Percentiles rank a stretch among this genome's conserved stretches.
Evolutionary conservation across 1,140 invertebrate species (phyloP).

Genomic region (Camponotus vicinus): DNA sequence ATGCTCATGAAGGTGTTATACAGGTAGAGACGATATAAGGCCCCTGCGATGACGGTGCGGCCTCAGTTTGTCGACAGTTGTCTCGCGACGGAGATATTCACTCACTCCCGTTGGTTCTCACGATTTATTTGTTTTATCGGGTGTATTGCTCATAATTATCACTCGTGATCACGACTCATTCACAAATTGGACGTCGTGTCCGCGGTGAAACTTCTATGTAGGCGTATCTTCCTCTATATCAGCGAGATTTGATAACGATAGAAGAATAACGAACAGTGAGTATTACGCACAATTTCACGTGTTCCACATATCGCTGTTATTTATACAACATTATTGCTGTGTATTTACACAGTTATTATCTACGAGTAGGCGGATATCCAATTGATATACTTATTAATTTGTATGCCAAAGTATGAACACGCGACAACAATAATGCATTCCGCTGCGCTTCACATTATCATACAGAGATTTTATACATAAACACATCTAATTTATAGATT

Average conservation of each 20-base stretch:
- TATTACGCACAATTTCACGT: constrained; percentile 8
- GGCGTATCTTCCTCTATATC: not conserved
- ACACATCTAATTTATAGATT: too few species aligned
- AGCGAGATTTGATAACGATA: not conserved
- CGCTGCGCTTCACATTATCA: too few species aligned
- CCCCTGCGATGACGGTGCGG: constrained; percentile 42
- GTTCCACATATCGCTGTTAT: not conserved
- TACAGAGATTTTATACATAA: too few species aligned
- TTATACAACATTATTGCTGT: too few species aligned
- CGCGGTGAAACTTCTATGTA: not conserved
- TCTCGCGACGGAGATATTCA: not conserved
- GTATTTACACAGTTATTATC: too few species aligned
- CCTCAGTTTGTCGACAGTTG: constrained; percentile 67
- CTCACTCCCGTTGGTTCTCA: not conserved
- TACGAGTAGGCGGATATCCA: too few species aligned
- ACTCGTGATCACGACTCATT: not conserved
- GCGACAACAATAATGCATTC: too few species aligned
- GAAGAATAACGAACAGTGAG: constrained; percentile 29
- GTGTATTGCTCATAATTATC: too few species aligned
- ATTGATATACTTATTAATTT: too few species aligned
- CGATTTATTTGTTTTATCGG: not conserved
- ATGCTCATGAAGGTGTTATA: constrained; percentile 43
- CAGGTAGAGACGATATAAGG: constrained; percentile 70
- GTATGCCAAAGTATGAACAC: too few species aligned
- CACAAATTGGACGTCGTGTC: not conserved